A percentile compares a stretch with the other conserved stretches of the same genome.
Conservation (phyloP, 2,888 invertebrate genomes). For the Chalcosyrphus nemorum region DNA sequence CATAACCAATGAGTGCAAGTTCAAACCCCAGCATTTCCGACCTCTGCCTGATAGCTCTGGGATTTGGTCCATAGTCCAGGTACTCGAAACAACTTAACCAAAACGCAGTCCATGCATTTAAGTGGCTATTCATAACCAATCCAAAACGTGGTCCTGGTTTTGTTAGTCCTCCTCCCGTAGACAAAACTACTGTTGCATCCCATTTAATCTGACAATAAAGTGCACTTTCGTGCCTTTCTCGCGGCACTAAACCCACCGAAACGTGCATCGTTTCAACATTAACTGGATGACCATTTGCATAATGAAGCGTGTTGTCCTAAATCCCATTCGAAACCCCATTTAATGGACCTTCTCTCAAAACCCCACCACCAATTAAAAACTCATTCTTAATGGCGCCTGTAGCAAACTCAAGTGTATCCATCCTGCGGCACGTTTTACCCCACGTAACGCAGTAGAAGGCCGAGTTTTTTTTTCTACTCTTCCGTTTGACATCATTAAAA, state of each 20-base stretch:
- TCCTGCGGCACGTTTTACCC: not conserved
- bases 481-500: slow-evolving; percentile 25
- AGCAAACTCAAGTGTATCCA: not conserved
- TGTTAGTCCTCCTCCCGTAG: too few species aligned
- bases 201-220: too few species aligned
- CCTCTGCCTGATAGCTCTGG: too few species aligned
- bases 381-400: not conserved
- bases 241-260: not conserved
- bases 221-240: not conserved
- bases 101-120: too few species aligned
- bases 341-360: not conserved
- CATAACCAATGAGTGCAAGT: too few species aligned
- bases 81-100: too few species aligned
- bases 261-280: not conserved
- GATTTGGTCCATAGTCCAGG: too few species aligned
- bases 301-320: not conserved
- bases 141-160: too few species aligned
- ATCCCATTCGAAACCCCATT: not conserved
- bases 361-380: not conserved
- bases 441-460: not conserved
- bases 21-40: too few species aligned
- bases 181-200: too few species aligned
- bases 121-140: too few species aligned
- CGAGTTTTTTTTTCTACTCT: not conserved
- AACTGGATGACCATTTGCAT: not conserved